Percentiles rank a stretch among this genome's conserved stretches.
phyloP scores from a whole-genome alignment of 2,797 vertebrate species.

The Echeneis naucrates region DNA sequence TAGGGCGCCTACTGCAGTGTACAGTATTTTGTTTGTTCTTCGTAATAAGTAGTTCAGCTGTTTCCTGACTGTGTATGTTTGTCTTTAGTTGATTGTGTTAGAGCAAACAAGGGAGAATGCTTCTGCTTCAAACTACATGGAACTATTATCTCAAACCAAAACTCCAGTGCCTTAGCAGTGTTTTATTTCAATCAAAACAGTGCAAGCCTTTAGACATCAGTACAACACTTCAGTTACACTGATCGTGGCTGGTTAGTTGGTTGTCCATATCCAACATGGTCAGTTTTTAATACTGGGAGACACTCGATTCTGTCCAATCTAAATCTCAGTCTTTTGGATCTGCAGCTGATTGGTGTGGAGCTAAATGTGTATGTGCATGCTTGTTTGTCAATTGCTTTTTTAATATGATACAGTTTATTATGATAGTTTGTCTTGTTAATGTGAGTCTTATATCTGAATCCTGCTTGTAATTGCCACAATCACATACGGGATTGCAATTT shows the following conservation, averaged over 20 bases:
- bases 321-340: constrained; percentile 11
- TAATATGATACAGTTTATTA: constrained; percentile 3
- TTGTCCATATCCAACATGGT: constrained; percentile 24
- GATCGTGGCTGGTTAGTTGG: constrained; percentile 14
- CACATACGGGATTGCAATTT: constrained; percentile 36
- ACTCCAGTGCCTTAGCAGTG: constrained; percentile 60
- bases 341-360: constrained; percentile 18
- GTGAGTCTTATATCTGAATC: constrained; percentile 33
- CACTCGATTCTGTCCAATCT: constrained; percentile 5
- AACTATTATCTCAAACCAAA: constrained; percentile 45
- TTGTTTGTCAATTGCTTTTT: constrained; percentile 12
- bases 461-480: constrained; percentile 31
- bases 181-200: constrained; percentile 14
- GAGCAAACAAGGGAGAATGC: not conserved
- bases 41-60: constrained; percentile 16
- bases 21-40: constrained; percentile 20
- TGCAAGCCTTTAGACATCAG: not conserved
- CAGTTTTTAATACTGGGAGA: not conserved
- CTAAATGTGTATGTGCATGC: constrained; percentile 21
- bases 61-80: not conserved
- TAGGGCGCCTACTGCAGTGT: constrained; percentile 18
- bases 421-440: constrained; percentile 38
- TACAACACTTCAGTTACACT: constrained; percentile 14
- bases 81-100: not conserved
- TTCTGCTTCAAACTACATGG: constrained; percentile 23